Conservation (phyloP, 2,797 vertebrate genomes). For the Acestrorhynchus altus region DNA sequence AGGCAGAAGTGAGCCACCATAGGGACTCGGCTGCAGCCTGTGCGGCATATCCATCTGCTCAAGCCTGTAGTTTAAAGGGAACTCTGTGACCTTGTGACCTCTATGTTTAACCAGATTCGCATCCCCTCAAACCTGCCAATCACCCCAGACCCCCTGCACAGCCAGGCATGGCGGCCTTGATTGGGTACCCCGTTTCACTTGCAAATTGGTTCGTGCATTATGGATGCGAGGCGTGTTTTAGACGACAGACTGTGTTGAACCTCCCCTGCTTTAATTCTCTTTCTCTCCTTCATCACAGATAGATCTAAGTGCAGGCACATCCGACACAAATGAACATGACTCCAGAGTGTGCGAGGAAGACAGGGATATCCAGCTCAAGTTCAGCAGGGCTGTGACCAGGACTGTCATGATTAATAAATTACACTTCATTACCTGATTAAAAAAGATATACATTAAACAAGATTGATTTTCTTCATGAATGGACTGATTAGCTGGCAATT, state of each 20-base stretch:
- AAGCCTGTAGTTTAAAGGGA: slow-evolving; percentile 33
- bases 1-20: slow-evolving; percentile 50
- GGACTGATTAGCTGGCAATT: too few relatives aligned
- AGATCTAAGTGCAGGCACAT: not conserved
- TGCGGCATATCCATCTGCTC: slow-evolving; percentile 40
- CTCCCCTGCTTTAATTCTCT: not conserved
- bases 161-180: slow-evolving; percentile 24
- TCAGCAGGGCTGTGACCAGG: too few relatives aligned
- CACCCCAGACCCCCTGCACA: slow-evolving; percentile 22
- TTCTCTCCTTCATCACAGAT: not conserved
- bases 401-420: too few relatives aligned
- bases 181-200: slow-evolving; percentile 47
- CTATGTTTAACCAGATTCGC: slow-evolving; percentile 32
- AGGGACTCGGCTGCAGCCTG: slow-evolving; percentile 37
- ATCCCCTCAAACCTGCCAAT: slow-evolving; percentile 43
- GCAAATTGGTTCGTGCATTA: slow-evolving; percentile 52
- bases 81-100: slow-evolving; percentile 17
- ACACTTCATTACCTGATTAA: too few relatives aligned
- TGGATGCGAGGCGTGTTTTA: slow-evolving; percentile 35
- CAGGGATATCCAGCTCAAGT: too few relatives aligned
- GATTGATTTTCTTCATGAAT: too few relatives aligned
- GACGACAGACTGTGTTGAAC: not conserved
- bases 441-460: too few relatives aligned
- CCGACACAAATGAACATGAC: not conserved
- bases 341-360: not conserved